A percentile compares a stretch with the other conserved stretches of the same genome.
Evolutionary conservation across 2,888 invertebrate genomes (phyloP).

Genomic region (Archips crataeganus): DNA sequence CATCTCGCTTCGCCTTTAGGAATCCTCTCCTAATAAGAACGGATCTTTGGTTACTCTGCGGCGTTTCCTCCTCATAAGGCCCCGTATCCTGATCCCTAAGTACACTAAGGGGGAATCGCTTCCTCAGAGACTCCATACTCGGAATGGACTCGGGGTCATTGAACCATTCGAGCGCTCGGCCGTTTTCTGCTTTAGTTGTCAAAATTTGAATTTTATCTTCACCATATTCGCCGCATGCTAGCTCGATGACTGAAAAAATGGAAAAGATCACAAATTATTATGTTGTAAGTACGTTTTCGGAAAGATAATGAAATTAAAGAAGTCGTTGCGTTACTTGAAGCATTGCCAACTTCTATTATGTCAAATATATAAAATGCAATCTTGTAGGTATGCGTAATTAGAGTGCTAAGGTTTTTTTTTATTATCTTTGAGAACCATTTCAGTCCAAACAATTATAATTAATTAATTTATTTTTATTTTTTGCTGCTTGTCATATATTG

Average conservation of each 20-base stretch:
- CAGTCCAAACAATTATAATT: conserved; percentile 13
- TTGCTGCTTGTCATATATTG: too few species aligned
- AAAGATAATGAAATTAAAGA: too few species aligned
- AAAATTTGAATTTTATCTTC: conserved; percentile 90
- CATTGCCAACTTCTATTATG: too few species aligned
- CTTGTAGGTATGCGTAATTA: neutral
- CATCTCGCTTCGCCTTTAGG: conserved; percentile 90
- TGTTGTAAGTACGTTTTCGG: too few species aligned
- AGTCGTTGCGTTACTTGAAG: too few species aligned
- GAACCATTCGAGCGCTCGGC: conserved; percentile 89
- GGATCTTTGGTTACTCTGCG: conserved; percentile 89
- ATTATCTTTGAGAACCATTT: neutral
- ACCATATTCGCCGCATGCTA: conserved; percentile 97
- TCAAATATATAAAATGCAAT: too few species aligned
- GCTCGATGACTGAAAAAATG: conserved; percentile 91
- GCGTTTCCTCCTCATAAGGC: conserved; percentile 88
- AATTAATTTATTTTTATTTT: too few species aligned
- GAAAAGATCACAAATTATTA: too few species aligned
- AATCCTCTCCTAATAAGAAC: conserved; percentile 90
- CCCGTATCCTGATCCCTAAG: conserved; percentile 72
- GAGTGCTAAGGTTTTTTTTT: too few species aligned
- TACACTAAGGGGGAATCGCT: conserved; percentile 82
- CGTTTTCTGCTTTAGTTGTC: conserved; percentile 89
- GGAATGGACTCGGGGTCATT: conserved; percentile 84
- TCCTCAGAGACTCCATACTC: conserved; percentile 85